A percentile compares a stretch with the other conserved stretches of the same genome.
phyloP scores from a whole-genome alignment of 2,797 vertebrate species.

The Sebastolobus alascanus region DNA sequence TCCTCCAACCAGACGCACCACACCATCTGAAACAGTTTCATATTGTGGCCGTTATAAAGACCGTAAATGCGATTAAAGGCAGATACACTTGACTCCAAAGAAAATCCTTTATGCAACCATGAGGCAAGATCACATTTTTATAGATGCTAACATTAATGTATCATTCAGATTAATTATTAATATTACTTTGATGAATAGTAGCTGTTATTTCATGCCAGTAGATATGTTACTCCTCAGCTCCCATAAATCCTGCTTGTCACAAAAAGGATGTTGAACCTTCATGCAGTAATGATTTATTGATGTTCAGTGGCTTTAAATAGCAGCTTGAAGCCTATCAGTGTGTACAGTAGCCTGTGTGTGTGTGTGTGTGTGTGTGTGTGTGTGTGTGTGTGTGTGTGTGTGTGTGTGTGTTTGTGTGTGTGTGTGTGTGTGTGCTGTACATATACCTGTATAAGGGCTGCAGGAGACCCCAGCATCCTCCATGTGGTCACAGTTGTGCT shows the following conservation, averaged over 20 bases:
- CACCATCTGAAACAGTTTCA: slow-evolving; percentile 80
- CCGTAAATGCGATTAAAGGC: not conserved
- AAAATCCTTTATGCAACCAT: not conserved
- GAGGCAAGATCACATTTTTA: not conserved
- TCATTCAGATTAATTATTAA: slow-evolving; percentile 45
- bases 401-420: slow-evolving; percentile 15
- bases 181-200: slow-evolving; percentile 8
- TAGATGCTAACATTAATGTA: slow-evolving; percentile 14
- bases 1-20: slow-evolving; percentile 90
- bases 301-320: slow-evolving; percentile 65
- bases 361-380: not conserved
- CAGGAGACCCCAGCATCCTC: slow-evolving; percentile 94
- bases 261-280: slow-evolving; percentile 49
- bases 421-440: not conserved
- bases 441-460: slow-evolving; percentile 86
- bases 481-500: slow-evolving; percentile 97
- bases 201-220: slow-evolving; percentile 10
- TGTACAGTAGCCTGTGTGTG: not conserved
- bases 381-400: slow-evolving; percentile 4
- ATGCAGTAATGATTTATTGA: slow-evolving; percentile 71
- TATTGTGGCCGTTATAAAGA: not conserved
- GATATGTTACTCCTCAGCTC: slow-evolving; percentile 27
- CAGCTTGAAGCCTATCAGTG: slow-evolving; percentile 7
- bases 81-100: not conserved
- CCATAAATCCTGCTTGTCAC: slow-evolving; percentile 39